These are phyloP conservation scores for Sinonovacula constricta DNA, from an alignment of 1,140 invertebrate genomes.

Conservation along the genomic window DNA sequence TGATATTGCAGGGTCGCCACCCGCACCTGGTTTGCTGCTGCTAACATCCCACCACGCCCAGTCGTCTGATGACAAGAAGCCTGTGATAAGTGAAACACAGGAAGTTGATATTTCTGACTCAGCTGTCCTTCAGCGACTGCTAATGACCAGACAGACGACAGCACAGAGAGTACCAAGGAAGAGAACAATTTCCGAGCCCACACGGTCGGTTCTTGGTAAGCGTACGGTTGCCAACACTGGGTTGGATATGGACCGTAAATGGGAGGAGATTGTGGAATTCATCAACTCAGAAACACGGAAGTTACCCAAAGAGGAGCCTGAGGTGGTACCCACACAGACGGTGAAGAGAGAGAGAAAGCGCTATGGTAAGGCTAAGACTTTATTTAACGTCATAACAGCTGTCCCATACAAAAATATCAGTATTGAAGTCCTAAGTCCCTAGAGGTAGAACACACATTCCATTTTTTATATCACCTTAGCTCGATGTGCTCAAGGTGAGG, in stretches of 20 bases:
- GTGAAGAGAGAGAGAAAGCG: slow-evolving; percentile 81
- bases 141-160: neutral
- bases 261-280: slow-evolving; percentile 74
- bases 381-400: too few species aligned
- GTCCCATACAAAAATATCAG: too few species aligned
- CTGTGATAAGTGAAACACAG: slow-evolving; percentile 7
- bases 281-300: slow-evolving; percentile 79
- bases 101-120: slow-evolving; percentile 45
- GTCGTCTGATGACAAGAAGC: neutral
- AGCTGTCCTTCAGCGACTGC: slow-evolving; percentile 17
- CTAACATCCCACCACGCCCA: neutral
- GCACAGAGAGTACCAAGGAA: slow-evolving; percentile 7
- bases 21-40: neutral
- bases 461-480: too few species aligned
- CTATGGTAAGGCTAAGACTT: slow-evolving; percentile 58
- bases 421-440: too few species aligned
- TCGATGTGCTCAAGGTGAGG: too few species aligned
- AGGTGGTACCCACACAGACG: slow-evolving; percentile 83
- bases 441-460: too few species aligned
- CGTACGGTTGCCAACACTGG: slow-evolving; percentile 2
- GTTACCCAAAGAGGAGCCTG: slow-evolving; percentile 63
- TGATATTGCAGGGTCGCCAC: neutral
- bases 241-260: slow-evolving; percentile 68
- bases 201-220: neutral
- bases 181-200: slow-evolving; percentile 29